A percentile compares a stretch with the other conserved stretches of the same genome.
Evolutionary conservation across 2,888 invertebrate genomes (phyloP).

Genomic region (Malacosoma neustria): DNA sequence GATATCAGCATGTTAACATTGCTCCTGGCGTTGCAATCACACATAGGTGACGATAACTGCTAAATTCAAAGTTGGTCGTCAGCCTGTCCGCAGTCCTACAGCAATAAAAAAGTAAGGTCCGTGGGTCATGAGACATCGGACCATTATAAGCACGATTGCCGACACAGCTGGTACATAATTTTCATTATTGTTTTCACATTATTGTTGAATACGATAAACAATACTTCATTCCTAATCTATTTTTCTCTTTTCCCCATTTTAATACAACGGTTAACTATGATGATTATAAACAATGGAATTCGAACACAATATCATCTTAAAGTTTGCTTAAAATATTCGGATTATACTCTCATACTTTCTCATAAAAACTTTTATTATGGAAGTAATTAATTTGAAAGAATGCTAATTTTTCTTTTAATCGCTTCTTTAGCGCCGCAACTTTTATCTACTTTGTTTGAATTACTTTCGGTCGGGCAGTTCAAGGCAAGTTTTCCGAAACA

Average conservation of each 20-base stretch:
- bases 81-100: no score
- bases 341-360: conserved; percentile 44
- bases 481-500: conserved; percentile 40
- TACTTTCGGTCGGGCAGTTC: conserved; percentile 59
- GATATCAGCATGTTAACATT: no score
- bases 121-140: no score
- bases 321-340: conserved; percentile 33
- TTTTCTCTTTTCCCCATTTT: not conserved
- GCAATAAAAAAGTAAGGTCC: no score
- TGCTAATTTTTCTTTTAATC: conserved; percentile 72
- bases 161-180: no score
- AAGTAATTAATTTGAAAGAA: conserved; percentile 71
- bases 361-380: conserved; percentile 62
- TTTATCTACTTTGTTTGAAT: conserved; percentile 72
- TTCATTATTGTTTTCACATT: no score
- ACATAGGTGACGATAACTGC: no score
- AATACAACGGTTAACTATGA: not conserved
- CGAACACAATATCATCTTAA: conserved; percentile 22
- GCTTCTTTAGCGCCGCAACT: conserved; percentile 66
- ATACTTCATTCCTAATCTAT: no score
- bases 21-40: no score
- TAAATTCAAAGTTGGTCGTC: no score
- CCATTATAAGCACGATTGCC: no score
- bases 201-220: no score
- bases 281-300: conserved; percentile 18